Base-by-base conservation (phyloP, 2,113 vertebrate species). In the Dendropsophus ebraccatus region DNA sequence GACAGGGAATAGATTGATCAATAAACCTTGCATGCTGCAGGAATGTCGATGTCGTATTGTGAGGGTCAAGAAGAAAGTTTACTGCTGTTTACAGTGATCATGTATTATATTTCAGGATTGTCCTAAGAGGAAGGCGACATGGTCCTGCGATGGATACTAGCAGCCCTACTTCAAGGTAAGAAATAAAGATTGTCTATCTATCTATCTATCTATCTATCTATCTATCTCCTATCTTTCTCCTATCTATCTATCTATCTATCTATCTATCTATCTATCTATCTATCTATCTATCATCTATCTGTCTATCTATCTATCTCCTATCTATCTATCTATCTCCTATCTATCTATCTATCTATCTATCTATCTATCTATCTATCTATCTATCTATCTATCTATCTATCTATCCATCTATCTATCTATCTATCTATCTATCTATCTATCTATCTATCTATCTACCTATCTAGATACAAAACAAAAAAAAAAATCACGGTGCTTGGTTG, bases 111-210 rank as follows among this genome's bases (percentile, higher is more conserved):
- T 62, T 62, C 56, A 81, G 78, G 60, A 19, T 28, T 17, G 13
- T 60, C 8, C 3, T 11, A 58, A 81, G 82, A 91, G 35, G 87
- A 90, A n/a, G n/a, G n/a, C n/a, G 90, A 70, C 35, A 95, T 95
- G 94, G 83, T 3, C 19, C 88, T 37, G 89, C 84, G 82, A 47
- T 91, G 88, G 69, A n/a, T 91, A 86, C 89, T 50, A 76, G 35
- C 84, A 23, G 0, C 49, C 5, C 73, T 91, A 50, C 85, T 94
- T 78, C 87, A 91, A 83, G 92, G 94, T 95, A 90, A 95, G 94
- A 62, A 14, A 70, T 21, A 0, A 30, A 49, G 47, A 49, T 49
- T 5, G 41, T 67, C 30, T 67, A 32, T 67, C 30, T 32, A 16
- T 49, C 10, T 65, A 67, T 65, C 60, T 65, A 65, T 60, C n/a